Evolutionary conservation across 2,797 vertebrate genomes (phyloP).

Genomic region (Rhincodon typus): DNA sequence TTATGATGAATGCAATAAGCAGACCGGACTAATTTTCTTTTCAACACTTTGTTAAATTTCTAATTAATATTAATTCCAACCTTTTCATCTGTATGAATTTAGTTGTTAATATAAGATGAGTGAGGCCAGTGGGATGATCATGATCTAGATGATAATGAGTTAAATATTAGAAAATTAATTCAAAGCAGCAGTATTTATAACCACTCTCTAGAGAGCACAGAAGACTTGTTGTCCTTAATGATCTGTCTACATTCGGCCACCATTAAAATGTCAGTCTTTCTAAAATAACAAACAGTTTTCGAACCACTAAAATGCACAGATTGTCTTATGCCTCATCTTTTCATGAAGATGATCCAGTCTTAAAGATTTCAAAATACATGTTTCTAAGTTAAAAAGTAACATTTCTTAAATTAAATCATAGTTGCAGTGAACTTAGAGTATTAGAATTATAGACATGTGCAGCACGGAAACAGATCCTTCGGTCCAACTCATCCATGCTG

Average conservation of each 20-base stretch:
- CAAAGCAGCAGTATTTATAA: not conserved
- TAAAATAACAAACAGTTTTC: no score
- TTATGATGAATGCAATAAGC: not conserved
- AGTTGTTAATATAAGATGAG: not conserved
- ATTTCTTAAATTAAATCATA: no score
- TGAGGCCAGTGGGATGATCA: not conserved
- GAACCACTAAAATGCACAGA: no score
- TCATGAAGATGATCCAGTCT: not conserved
- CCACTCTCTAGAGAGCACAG: not conserved
- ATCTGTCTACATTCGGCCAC: not conserved
- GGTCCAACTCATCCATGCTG: no score
- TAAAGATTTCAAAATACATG: not conserved
- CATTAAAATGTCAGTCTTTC: not conserved
- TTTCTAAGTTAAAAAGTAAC: no score
- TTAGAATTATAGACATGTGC: no score
- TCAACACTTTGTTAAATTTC: not conserved
- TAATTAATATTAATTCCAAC: not conserved
- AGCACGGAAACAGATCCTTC: no score
- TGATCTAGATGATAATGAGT: not conserved
- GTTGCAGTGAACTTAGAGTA: not conserved
- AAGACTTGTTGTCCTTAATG: not conserved
- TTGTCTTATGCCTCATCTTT: not conserved
- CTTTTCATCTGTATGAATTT: not conserved
- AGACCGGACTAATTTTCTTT: not conserved
- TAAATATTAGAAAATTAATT: slow-evolving; percentile 3